Percentiles rank a stretch among this genome's conserved stretches.
Evolutionary conservation across 2,888 invertebrate genomes (phyloP).

Genomic region (Agrilus biguttatus): DNA sequence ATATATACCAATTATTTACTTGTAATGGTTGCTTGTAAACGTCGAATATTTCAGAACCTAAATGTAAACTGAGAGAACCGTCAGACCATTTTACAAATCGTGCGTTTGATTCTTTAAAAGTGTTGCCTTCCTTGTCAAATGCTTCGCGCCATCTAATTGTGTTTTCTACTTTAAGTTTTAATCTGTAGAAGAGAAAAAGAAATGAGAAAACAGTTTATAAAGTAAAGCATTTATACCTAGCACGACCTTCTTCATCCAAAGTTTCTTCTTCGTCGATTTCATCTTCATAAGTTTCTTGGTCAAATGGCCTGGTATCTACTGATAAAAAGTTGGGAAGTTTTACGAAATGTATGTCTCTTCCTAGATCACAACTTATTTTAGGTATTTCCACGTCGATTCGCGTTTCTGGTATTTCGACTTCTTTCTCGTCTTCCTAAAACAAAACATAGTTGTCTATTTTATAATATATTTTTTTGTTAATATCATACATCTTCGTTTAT

Average conservation of each 20-base stretch:
- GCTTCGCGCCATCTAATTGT: conserved; percentile 88
- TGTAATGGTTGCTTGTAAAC: conserved; percentile 87
- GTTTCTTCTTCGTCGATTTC: conserved; percentile 98
- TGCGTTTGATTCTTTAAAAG: conserved; percentile 84
- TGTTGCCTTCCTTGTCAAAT: conserved; percentile 68
- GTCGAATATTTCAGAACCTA: conserved; percentile 96
- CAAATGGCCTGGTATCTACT: conserved; percentile 93
- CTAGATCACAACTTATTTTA: conserved; percentile 83
- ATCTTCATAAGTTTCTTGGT: conserved; percentile 89
- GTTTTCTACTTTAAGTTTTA: conserved; percentile 91
- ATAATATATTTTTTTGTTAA: conserved; percentile 1
- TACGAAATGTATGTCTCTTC: conserved; percentile 86
- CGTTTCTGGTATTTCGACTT: conserved; percentile 76
- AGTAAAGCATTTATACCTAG: conserved; percentile 37
- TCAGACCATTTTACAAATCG: conserved; percentile 96
- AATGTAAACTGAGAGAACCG: conserved; percentile 90
- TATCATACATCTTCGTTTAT: conserved; percentile 9
- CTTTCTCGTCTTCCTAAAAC: conserved; percentile 45
- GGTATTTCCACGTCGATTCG: conserved; percentile 95
- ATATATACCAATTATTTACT: conserved; percentile 26
- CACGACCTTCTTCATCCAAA: conserved; percentile 92
- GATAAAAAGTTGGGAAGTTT: conserved; percentile 97
- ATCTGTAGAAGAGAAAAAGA: conserved; percentile 33
- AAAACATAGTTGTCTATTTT: background rate
- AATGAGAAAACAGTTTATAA: background rate